These are phyloP conservation scores for Poeciliopsis infans DNA, from an alignment of 2,797 vertebrate genomes.

Conservation along the genomic window DNA sequence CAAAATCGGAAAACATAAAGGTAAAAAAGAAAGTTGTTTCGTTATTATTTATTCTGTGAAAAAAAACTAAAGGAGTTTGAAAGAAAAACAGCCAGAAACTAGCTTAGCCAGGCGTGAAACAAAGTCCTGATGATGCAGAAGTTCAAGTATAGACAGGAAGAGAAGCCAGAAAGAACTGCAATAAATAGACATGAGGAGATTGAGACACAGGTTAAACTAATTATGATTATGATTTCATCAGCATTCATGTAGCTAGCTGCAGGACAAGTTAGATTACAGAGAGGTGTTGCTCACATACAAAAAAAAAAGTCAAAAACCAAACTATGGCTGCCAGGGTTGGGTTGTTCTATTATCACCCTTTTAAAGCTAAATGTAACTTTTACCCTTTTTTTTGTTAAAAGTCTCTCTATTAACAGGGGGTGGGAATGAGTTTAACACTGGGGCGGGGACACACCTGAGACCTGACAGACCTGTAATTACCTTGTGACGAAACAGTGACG, in stretches of 20 bases:
- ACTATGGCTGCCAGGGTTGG: neutral
- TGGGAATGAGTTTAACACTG: too few species aligned
- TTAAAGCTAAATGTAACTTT: too few species aligned
- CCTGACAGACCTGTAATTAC: too few species aligned
- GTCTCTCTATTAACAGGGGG: too few species aligned
- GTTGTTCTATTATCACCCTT: neutral
- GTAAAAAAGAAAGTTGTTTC: neutral
- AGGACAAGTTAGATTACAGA: neutral
- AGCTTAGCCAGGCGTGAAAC: neutral
- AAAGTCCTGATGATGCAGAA: neutral
- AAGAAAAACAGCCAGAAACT: neutral
- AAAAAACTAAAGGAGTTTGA: neutral
- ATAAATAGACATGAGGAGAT: neutral
- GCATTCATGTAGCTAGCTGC: neutral
- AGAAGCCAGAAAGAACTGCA: neutral
- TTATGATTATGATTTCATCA: neutral
- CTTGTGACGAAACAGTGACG: too few species aligned
- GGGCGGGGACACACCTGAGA: too few species aligned
- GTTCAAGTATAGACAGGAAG: neutral
- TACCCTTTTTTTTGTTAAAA: too few species aligned
- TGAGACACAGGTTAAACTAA: conserved; percentile 6
- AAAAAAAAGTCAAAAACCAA: too few species aligned
- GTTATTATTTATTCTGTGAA: neutral
- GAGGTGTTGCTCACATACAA: neutral
- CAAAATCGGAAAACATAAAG: neutral